A percentile compares a stretch with the other conserved stretches of the same genome.
These are phyloP conservation scores for Aphaenogaster rudis DNA, from an alignment of 1,140 invertebrate species.

Conservation along the genomic window DNA sequence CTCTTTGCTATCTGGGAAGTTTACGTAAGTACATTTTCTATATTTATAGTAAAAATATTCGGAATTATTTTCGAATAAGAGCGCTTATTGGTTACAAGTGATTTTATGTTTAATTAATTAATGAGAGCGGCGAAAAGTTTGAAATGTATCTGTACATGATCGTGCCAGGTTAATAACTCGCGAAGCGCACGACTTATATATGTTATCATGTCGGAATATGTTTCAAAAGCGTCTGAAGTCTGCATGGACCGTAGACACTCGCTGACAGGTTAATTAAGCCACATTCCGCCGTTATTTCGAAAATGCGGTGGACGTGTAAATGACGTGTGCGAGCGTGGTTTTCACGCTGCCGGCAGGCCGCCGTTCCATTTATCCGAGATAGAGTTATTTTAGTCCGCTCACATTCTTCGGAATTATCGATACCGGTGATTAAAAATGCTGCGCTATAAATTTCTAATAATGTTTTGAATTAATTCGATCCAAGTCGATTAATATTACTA, in stretches of 20 bases:
- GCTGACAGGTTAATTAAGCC: constrained; percentile 69
- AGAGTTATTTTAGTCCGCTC: constrained; percentile 14
- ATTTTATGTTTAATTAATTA: constrained; percentile 21
- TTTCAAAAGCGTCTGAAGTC: constrained; percentile 46
- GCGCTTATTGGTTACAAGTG: not conserved
- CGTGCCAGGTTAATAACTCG: constrained; percentile 6
- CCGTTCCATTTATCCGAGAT: not conserved
- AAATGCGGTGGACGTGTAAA: constrained; percentile 43
- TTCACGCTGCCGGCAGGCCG: not conserved
- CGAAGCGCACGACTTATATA: not conserved
- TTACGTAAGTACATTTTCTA: not conserved
- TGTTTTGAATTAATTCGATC: not conserved
- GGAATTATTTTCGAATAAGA: not conserved
- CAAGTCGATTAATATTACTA: constrained; percentile 1
- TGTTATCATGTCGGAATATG: constrained; percentile 14
- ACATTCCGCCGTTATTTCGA: constrained; percentile 57
- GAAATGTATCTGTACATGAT: not conserved
- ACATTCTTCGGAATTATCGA: not conserved
- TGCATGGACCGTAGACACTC: not conserved
- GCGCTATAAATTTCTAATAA: not conserved
- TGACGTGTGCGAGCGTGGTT: constrained; percentile 35
- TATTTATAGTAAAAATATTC: not conserved
- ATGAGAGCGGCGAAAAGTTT: not conserved
- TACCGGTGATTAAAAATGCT: not conserved
- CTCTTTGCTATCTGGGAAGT: not conserved